Base-by-base conservation (phyloP, 2,888 invertebrate genomes). In the Stramonita haemastoma region DNA sequence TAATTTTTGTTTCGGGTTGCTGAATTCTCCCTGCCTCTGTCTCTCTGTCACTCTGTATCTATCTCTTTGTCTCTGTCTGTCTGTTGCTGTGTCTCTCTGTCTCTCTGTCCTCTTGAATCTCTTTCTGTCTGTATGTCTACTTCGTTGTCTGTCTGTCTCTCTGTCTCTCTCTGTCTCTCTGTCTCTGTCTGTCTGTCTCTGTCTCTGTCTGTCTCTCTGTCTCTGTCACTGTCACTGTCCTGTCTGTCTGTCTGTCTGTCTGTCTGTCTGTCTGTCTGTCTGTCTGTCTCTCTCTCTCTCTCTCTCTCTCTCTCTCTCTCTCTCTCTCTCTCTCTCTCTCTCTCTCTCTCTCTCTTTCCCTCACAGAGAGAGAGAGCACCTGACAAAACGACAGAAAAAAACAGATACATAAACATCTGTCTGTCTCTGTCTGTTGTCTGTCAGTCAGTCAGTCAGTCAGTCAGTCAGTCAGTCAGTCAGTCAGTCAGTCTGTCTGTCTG, bases 181-280 rank as follows among this genome's bases (percentile, higher is more conserved):
- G 17, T 79, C 32, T 79, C 36, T 79, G 79, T 79, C 36, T 79
- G 79, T 79, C 36, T 79, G 34, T 79, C 36, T 32, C 34, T 79
- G 8, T 79, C 13, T 79, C 79, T 79, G 6, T 79, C 79, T 79
- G 34, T 79, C 34, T 79, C 79, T 79, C 79, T 79, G 32, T 79
- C 34, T 79, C 79, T n/a, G 11, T 73, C 70, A 6, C 70, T 70
- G 22, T 70, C 22, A 22, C 70, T 73, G n/a, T 73, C 70, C 70
- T 73, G 26, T 73, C n/a, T 46, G 22, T n/a, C 70, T 29, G 73
- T 73, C 13, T 73, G n/a, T 73, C 26, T 73, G n/a, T 73, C 73
- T 26, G n/a, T n/a, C n/a, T 8, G n/a, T 26, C 73, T n/a, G n/a
- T 26, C 73, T 46, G 6, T 60, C 60, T 19, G 6, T 60, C 22